Base-by-base conservation (phyloP, 2,113 vertebrate species). In the Cynopterus brachyotis region DNA sequence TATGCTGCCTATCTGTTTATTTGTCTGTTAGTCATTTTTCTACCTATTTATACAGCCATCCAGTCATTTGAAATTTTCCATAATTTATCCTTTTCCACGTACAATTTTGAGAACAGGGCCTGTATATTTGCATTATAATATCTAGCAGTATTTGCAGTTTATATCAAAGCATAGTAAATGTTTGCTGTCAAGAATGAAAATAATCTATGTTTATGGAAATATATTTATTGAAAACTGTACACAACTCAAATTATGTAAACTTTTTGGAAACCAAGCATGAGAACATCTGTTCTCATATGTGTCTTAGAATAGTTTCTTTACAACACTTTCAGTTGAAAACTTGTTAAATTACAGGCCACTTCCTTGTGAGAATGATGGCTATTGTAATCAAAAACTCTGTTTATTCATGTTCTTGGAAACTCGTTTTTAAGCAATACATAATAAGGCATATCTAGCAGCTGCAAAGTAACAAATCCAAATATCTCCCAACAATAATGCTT, bases 161-260 rank as follows among this genome's bases (percentile, higher is more conserved):
- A 78, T 42, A 95, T 76, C 40, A 96, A 90, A 17, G 6, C 24
- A 78, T 24, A 76, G 28, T 76, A 83, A 94, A 96, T 95, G 60
- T 98, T 90, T 96, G 26, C 40, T 94, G 5, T 91, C 70, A 57
- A 96, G 35, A 92, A 72, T 82, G 40, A 96, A 96, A 96, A 82
- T 70, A 87, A 94, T 92, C 88, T 94, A 40, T 89, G 64, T 94
- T 96, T 96, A 92, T 88, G 59, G 84, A 97, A 95, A 96, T 95
- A 94, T 37, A 76, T 95, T 95, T 90, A 94, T 88, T 92, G 66
- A 92, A 82, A 89, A 94, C 7, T 94, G 22, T 84, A 40, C 22
- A 80, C 91, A n/a, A 76, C 32, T 96, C 73, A 80, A 96, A 83
- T 90, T 81, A 94, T 96, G 47, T 88, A 47, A 97, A 90, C 59